Conservation (phyloP, 2,888 invertebrate species). For the Desoria tigrina region DNA sequence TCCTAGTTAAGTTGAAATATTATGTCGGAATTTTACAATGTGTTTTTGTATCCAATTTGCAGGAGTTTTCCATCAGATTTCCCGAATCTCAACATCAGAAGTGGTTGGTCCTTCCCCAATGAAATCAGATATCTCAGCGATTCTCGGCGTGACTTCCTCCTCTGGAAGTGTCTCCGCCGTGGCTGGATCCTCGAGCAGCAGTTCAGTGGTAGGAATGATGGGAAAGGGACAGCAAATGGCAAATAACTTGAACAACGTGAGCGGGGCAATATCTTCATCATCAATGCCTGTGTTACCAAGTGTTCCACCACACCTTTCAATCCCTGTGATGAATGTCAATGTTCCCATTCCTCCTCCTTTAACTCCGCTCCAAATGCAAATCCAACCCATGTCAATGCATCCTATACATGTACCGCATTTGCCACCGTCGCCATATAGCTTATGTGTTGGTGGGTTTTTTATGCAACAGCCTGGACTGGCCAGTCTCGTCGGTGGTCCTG, state of each 20-base stretch:
- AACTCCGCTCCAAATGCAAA: conserved; percentile 40
- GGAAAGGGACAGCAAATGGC: neutral
- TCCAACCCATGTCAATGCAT: conserved; percentile 34
- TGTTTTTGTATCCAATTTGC: too few relatives aligned
- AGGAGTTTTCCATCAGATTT: conserved; percentile 53
- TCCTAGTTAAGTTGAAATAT: neutral
- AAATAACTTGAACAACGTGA: conserved; percentile 11
- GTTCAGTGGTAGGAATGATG: neutral
- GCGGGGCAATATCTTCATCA: conserved; percentile 24
- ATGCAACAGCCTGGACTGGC: conserved; percentile 36
- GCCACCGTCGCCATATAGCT: conserved; percentile 42
- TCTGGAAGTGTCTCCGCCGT: conserved; percentile 16
- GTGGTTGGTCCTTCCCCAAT: conserved; percentile 52
- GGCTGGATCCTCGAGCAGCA: neutral
- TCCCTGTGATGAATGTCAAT: conserved; percentile 43
- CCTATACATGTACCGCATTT: conserved; percentile 37
- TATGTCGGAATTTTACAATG: too few relatives aligned
- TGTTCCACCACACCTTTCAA: conserved; percentile 34
- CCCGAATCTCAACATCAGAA: conserved; percentile 51
- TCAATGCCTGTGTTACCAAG: conserved; percentile 37
- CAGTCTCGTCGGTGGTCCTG: conserved; percentile 17
- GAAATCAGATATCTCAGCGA: conserved; percentile 50
- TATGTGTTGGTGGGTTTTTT: conserved; percentile 49
- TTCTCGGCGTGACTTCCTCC: conserved; percentile 39
- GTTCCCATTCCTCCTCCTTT: conserved; percentile 34